Percentiles rank a stretch among this genome's conserved stretches.
Conservation (phyloP, 2,797 vertebrate genomes). For the Triplophysa bombifrons region DNA sequence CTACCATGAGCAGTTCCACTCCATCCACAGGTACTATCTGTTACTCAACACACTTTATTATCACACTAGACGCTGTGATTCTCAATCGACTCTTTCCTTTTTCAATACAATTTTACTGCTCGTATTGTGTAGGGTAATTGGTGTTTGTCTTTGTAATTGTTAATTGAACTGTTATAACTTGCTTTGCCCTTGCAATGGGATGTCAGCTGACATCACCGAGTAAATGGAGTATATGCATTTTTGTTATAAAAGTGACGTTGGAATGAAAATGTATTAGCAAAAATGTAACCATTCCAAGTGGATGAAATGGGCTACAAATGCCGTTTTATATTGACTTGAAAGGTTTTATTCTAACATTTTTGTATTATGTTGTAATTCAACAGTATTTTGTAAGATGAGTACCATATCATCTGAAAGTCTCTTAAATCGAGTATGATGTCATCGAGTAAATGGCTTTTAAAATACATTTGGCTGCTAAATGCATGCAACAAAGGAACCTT, state of each 20-base stretch:
- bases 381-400: background rate
- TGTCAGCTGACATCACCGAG: background rate
- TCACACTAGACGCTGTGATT: background rate
- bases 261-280: too few relatives aligned
- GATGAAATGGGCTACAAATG: background rate
- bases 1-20: constrained; percentile 82
- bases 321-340: background rate
- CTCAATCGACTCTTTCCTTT: background rate
- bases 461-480: background rate
- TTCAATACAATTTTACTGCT: background rate
- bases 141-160: background rate
- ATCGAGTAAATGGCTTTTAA: background rate
- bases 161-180: background rate
- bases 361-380: background rate
- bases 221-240: too few relatives aligned
- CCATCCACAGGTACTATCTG: constrained; percentile 74
- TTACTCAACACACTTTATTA: background rate
- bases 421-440: background rate
- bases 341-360: background rate
- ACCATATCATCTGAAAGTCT: background rate
- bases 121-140: too few relatives aligned
- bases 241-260: too few relatives aligned
- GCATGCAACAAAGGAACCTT: background rate
- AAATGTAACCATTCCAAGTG: too few relatives aligned
- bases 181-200: background rate